phyloP scores from a whole-genome alignment of 2,113 vertebrate genomes.

The Ploceus nigricollis region DNA sequence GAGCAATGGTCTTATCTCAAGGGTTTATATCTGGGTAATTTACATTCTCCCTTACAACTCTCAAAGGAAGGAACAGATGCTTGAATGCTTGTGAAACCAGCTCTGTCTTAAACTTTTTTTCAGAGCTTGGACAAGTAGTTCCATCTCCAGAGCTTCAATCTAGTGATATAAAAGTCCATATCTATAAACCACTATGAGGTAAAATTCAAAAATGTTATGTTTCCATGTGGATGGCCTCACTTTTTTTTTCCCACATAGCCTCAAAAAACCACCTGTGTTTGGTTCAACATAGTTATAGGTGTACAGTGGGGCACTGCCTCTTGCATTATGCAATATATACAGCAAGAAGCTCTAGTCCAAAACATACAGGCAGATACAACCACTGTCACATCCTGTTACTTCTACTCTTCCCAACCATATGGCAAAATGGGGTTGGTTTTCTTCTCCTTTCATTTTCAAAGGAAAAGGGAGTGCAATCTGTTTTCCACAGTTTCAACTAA shows the following conservation, averaged over 20 bases:
- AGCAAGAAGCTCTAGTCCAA: not conserved
- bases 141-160: not conserved
- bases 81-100: not conserved
- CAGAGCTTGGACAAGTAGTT: not conserved
- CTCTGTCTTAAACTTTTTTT: not conserved
- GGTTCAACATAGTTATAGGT: not conserved
- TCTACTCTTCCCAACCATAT: not conserved
- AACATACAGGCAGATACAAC: not conserved
- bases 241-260: not conserved
- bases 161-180: not conserved
- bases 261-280: not conserved
- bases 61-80: not conserved
- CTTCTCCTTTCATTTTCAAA: not conserved
- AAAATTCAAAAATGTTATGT: not conserved
- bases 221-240: not conserved
- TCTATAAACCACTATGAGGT: not conserved
- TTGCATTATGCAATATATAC: not conserved
- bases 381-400: not conserved
- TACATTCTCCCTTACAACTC: not conserved
- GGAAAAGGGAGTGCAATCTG: not conserved
- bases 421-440: not conserved
- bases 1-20: not conserved
- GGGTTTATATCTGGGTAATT: not conserved
- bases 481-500: not conserved
- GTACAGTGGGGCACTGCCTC: not conserved